Evolutionary conservation across 2,113 vertebrate species (phyloP), one percentile per base, ranked within the genome.

Genomic region (Potamarius usumacintae): DNA sequence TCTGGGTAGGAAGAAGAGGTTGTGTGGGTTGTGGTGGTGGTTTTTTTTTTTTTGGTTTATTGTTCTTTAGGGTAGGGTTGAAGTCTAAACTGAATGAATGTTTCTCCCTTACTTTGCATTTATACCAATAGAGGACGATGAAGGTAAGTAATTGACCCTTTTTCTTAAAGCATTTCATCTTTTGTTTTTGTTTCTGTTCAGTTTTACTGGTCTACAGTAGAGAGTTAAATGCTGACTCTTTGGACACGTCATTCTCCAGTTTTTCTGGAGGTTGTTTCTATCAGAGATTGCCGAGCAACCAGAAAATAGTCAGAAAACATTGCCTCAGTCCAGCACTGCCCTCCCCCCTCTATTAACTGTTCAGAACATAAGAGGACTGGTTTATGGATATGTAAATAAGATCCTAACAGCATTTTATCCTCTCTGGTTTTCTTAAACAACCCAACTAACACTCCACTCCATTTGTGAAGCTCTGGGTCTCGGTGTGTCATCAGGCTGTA

Each of bases 91-190:
- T 76, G 22, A 60, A 48, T 76, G 22, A 60, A 48, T 92, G 86
- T 85, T 91, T 95, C 81, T 89, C 72, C 84, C 48, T 92, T 83
- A 86, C 78, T 90, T 84, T 74, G 2, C 89, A 90, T 92, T 91
- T 89, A 72, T 93, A 86, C 87, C 60, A 91, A 77, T 89, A 95
- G 94, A 96, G 92, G 94, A 94, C 88, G 71, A 52, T 87, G 91
- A 90, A 92, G 94, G 94, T 97, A 86, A 95, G 94, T 93, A 63
- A 12, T 69, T 48, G 52, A 62, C 2, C 4, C 12, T 62, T 2
- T 80, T 50, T 22, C 25, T 42, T 5, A 53, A 53, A 48, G 10
- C 48, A 20, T 63, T 58, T 42, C n/a, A 65, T 42, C n/a, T 34
- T 34, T 65, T 20, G 30, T 71, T n/a, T 1, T 55, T 52, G 25